These are phyloP conservation scores for Balaeniceps rex DNA, from an alignment of 2,113 vertebrate species.

Conservation along the genomic window DNA sequence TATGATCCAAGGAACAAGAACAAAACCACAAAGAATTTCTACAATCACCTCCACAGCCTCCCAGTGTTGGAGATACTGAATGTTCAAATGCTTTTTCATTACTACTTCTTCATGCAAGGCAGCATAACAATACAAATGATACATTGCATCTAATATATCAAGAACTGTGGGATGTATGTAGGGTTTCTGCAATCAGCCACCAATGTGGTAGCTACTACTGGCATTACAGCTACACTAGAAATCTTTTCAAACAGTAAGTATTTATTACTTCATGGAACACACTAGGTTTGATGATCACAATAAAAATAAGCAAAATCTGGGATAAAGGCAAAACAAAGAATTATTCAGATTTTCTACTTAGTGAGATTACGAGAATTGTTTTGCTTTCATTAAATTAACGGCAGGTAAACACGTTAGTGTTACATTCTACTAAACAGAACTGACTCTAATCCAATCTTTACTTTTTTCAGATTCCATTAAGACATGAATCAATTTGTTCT, in stretches of 20 bases:
- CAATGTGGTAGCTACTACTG: neutral
- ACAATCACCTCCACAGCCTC: neutral
- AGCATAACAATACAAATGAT: neutral
- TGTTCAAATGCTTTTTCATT: neutral
- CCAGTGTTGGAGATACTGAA: neutral
- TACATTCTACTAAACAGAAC: neutral
- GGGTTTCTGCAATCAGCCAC: neutral
- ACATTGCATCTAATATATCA: neutral
- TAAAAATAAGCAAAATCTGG: neutral
- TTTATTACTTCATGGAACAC: neutral
- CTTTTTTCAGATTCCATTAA: neutral
- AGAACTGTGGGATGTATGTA: neutral
- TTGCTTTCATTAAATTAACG: neutral
- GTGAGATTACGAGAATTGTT: neutral
- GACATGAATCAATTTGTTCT: neutral
- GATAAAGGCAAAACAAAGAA: neutral
- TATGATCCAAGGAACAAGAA: neutral
- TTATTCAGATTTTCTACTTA: neutral
- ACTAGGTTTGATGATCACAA: neutral
- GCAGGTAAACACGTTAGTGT: neutral
- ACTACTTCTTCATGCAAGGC: neutral
- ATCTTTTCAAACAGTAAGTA: neutral
- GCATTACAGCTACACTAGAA: neutral
- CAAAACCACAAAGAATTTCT: neutral
- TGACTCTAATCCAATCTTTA: neutral